Evolutionary conservation across 1,140 invertebrate species (phyloP).

Genomic region (Bombus fervidus): DNA sequence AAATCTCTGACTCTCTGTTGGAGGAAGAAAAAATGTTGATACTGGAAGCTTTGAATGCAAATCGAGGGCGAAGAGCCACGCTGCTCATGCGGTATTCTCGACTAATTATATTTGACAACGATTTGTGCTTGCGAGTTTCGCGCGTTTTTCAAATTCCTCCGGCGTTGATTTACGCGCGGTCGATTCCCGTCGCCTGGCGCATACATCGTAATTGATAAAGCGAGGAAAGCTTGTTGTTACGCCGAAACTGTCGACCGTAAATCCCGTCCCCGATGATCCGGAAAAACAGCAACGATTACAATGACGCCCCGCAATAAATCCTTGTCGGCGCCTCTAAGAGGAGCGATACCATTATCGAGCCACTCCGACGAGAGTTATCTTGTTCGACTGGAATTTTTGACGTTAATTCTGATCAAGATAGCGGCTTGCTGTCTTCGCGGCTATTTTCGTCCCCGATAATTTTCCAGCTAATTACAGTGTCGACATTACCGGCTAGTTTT

Average conservation of each 20-base stretch:
- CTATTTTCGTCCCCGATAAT: background rate
- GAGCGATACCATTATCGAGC: conserved; percentile 19
- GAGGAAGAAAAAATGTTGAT: background rate
- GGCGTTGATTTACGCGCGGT: conserved; percentile 35
- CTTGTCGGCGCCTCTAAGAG: background rate
- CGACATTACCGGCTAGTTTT: background rate
- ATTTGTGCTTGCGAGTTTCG: conserved; percentile 38
- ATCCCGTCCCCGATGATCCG: conserved; percentile 33
- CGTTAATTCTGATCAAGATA: background rate
- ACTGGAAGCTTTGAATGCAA: background rate
- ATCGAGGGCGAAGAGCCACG: background rate
- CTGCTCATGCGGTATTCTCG: background rate
- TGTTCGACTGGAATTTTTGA: background rate
- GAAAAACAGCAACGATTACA: conserved; percentile 43
- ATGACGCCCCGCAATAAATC: background rate
- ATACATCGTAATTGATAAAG: conserved; percentile 47
- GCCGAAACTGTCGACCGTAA: conserved; percentile 18
- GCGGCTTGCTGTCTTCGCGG: too few relatives aligned
- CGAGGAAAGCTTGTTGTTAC: conserved; percentile 42
- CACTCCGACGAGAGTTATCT: background rate
- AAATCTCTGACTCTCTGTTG: conserved; percentile 21
- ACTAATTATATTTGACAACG: conserved; percentile 50
- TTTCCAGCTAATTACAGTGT: background rate
- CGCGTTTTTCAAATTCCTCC: conserved; percentile 47
- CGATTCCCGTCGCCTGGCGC: background rate